Evolutionary conservation across 2,113 vertebrate genomes (phyloP), one percentile per base, ranked within the genome.

Genomic region (Limanda limanda): DNA sequence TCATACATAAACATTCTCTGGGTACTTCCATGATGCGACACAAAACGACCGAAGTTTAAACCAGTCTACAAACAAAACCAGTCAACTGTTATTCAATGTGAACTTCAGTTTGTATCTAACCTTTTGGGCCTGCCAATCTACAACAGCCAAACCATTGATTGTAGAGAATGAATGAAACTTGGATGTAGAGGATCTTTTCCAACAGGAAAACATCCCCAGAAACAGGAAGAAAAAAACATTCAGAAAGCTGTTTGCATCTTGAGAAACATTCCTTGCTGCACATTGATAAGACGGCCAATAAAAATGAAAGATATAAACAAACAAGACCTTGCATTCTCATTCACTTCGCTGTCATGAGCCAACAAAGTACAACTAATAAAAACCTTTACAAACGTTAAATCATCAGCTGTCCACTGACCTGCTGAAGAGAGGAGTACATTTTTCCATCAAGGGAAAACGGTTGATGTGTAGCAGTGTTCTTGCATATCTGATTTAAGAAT

Each of bases 1-100:
- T 54, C 47, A 71, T 63, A 25, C 6, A 69, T 25, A 5, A 60
- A 47, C 7, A 82, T 47, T 67, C 7, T 15, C 5, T 54, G 40
- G 3, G 47, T 47, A 37, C 45, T 64, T 42, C 17, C 51, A 66
- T 8, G n/a, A n/a, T 6, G 37, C 47, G 27, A 31, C 4, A 31
- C 27, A 31, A 31, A 31, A 31, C 2, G n/a, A 55, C 48, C 14
- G 42, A 45, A 45, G 27, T 31, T 31, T 31, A 31, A 31, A 31
- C 27, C 27, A 31, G 27, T 31, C 27, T 31, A 31, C 27, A 31
- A 31, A 7, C 27, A 31, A 31, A 31, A 31, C 7, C 27, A 31
- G 27, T 31, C 27, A 31, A 31, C 27, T 31, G 27, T 31, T 31
- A 31, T 31, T 31, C 27, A 31, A 31, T 31, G 27, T 31, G 27